Conservation (phyloP, 1,140 invertebrate genomes). For the Zaprionus davidi region DNA sequence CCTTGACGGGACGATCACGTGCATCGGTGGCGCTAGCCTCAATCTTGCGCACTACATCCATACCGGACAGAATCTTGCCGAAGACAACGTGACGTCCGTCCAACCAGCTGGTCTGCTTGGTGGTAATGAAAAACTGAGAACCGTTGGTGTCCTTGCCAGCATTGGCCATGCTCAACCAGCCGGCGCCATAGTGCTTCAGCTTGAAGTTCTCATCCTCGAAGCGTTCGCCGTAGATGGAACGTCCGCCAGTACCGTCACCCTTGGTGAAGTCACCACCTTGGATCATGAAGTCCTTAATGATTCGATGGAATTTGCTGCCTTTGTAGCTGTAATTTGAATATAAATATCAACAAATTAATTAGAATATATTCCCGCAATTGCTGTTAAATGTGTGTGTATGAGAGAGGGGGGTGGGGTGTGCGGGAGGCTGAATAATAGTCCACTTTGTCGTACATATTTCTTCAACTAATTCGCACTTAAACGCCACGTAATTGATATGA, state of each 20-base stretch:
- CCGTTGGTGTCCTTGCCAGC: slow-evolving; percentile 98
- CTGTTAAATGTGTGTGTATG: background rate
- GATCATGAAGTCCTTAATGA: slow-evolving; percentile 98
- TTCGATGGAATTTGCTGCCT: slow-evolving; percentile 95
- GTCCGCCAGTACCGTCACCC: slow-evolving; percentile 95
- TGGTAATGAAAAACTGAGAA: slow-evolving; percentile 99
- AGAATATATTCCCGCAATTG: slow-evolving; percentile 18
- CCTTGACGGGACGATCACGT: slow-evolving; percentile 91
- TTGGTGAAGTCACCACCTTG: slow-evolving; percentile 97
- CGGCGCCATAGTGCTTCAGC: slow-evolving; percentile 97
- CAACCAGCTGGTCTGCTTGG: slow-evolving; percentile 96
- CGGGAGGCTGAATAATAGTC: slow-evolving; percentile 22
- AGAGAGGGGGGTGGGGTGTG: too few species aligned
- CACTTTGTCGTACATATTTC: slow-evolving; percentile 33
- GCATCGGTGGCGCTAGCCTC: slow-evolving; percentile 90
- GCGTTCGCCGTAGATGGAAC: slow-evolving; percentile 96
- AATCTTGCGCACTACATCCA: slow-evolving; percentile 93
- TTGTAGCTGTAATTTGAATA: slow-evolving; percentile 86
- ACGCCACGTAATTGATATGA: slow-evolving; percentile 72
- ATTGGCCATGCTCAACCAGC: slow-evolving; percentile 98
- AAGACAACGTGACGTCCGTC: slow-evolving; percentile 99
- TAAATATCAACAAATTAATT: slow-evolving; percentile 12
- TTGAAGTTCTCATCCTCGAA: slow-evolving; percentile 99
- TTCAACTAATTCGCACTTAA: slow-evolving; percentile 50
- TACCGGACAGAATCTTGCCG: slow-evolving; percentile 89